Base-by-base conservation (phyloP, 2,888 invertebrate genomes). In the Limnephilus lunatus region DNA sequence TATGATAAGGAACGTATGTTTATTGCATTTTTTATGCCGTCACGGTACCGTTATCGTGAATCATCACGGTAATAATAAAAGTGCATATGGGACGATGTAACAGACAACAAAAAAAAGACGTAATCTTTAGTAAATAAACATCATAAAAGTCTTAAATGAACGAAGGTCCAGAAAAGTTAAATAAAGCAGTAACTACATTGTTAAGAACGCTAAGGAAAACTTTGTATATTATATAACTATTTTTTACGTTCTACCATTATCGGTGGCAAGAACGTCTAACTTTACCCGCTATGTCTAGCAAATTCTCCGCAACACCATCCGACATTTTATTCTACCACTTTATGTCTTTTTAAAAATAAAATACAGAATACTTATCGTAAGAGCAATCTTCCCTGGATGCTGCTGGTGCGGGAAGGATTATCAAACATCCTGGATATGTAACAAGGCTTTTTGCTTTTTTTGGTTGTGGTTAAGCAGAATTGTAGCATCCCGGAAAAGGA, bases 341-440 rank as follows among this genome's bases (percentile, higher is more conserved):
- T 35, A 53, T 53, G 83, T 35, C 83, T 83, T 83, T 31, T 83
- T 83, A 83, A 83, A 83, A 83, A 83, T 83, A 83, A 83, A 83
- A 83, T 83, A 83, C 83, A 83, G 25, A 83, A 83, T 83, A 83
- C 83, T 83, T 83, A 83, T 83, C 83, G 83, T 83, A 83, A 83
- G 83, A 83, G 83, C 83, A 83, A 32, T 35, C 35, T 83, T 83
- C 32, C 35, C 35, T 15, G 35, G 83, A 83, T 32, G 19, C 35
- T 19, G 83, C 83, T 32, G 30, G 53, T 68, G 7, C 53, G 4
- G 53, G 4, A 25, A 3, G 53, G 53, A 68, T 68, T 68, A 68
- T 68, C 25, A 19, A 68, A 68, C 53, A 68, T 68, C 14, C 53
- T 15, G 53, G 53, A 68, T 68, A 68, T 7, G 53, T 68, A 53